Conservation (phyloP, 2,113 vertebrate genomes). For the Laterallus jamaicensis region DNA sequence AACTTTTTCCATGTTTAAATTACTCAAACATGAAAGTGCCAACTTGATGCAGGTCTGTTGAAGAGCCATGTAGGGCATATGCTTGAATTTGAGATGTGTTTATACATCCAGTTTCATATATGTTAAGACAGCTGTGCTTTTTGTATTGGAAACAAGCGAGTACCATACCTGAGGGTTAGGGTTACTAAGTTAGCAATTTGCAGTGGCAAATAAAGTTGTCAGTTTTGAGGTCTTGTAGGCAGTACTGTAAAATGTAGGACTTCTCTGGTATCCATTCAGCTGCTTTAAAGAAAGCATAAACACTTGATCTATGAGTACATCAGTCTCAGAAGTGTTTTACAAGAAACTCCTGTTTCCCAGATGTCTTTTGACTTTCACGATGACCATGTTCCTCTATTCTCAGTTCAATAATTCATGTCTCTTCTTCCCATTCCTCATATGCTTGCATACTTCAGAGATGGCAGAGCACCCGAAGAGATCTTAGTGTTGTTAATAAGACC, state of each 20-base stretch:
- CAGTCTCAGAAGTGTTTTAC: conserved; percentile 2
- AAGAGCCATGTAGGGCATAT: neutral
- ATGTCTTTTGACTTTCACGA: conserved; percentile 16
- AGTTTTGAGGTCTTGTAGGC: conserved; percentile 23
- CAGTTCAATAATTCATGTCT: conserved; percentile 52
- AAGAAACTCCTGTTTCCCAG: neutral
- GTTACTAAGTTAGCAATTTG: conserved; percentile 5
- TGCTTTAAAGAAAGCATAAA: conserved; percentile 18
- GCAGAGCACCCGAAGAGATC: neutral
- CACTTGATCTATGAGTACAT: neutral
- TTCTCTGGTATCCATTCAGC: neutral
- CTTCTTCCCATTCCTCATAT: neutral
- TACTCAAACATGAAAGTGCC: neutral
- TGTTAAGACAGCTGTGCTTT: neutral
- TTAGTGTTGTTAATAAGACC: neutral
- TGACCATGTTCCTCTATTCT: neutral
- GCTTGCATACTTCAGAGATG: neutral
- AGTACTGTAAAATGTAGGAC: neutral
- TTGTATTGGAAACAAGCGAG: neutral
- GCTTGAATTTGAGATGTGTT: neutral
- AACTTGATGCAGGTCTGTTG: neutral
- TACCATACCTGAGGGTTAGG: neutral
- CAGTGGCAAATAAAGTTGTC: neutral
- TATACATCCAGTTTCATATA: neutral
- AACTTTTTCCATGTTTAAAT: neutral